Evolutionary conservation across 2,797 vertebrate genomes (phyloP), one percentile per base, ranked within the genome.

Genomic region (Poeciliopsis turneri): DNA sequence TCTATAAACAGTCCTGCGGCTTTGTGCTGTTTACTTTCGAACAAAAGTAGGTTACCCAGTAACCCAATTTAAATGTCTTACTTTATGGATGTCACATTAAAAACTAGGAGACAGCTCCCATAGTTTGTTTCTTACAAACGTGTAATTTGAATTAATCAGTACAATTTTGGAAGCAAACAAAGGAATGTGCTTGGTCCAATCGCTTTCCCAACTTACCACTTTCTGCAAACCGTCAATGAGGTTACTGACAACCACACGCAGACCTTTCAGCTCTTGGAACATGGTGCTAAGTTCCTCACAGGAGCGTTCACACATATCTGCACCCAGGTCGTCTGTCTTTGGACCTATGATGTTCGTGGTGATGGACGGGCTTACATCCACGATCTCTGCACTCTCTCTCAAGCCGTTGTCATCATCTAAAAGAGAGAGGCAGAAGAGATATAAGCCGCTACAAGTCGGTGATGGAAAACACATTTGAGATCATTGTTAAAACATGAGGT

Each of bases 241-340:
- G 89, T 97, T 97, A 80, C 96, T 97, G 79, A 99, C 97, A 7
- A 99, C 88, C 0, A 97, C 93, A 0, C 97, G 97, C 4, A 99
- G 95, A 47, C 98, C 97, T 0, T 97, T 97, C 68, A 99, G 97
- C 90, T 99, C 98, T 0, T 96, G 96, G 87, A 98, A 96, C 97
- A 99, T 97, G 5, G 92, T 95, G 83, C 96, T 96, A 53, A 99
- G 95, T 77, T 99, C 98, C 81, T 98, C 97, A 0, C 98, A 99
- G 72, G 98, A 99, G 16, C 95, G 97, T 70, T 98, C 97, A 2
- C 98, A 99, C 92, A 98, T 97, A 15, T 97, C 97, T 0, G 91
- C 80, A 16, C 93, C 92, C 12, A 82, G 2, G 81, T 94, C 94
- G 11, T 95, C 95, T 0, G 94, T 78, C 45, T 97, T 96, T 82